These are phyloP conservation scores for Erethizon dorsatum DNA, from an alignment of 2,797 vertebrate species.

Conservation along the genomic window DNA sequence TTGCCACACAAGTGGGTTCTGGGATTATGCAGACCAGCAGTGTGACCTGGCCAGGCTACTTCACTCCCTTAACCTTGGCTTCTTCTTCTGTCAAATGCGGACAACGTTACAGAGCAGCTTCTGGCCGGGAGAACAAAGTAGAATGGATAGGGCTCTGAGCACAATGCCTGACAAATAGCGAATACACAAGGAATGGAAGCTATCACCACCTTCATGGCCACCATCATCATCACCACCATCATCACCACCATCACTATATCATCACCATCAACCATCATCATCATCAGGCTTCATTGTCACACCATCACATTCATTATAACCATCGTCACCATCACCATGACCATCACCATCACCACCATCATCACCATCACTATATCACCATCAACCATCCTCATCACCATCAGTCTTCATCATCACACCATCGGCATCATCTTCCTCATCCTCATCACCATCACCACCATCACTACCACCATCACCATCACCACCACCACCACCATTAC, in stretches of 20 bases:
- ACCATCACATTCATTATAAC: rapidly evolving
- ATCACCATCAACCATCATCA: neutral
- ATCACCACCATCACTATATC: too few species aligned
- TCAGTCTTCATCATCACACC: rapidly evolving
- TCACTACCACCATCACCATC: rapidly evolving
- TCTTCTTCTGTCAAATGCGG: neutral
- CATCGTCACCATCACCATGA: rapidly evolving
- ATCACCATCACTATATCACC: rapidly evolving
- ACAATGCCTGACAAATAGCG: neutral
- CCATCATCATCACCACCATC: rapidly evolving
- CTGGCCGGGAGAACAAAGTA: neutral
- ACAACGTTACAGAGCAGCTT: neutral
- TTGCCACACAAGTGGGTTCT: rapidly evolving
- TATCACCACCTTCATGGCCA: neutral
- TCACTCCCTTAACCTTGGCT: neutral
- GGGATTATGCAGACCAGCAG: neutral
- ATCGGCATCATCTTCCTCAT: rapidly evolving
- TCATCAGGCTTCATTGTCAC: neutral
- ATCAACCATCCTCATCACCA: rapidly evolving
- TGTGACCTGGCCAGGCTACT: neutral
- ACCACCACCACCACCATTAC: neutral
- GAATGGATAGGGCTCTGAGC: neutral
- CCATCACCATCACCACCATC: neutral
- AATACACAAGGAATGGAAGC: neutral
- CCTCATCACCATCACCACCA: rapidly evolving